Evolutionary conservation across 2,888 invertebrate genomes (phyloP), one percentile per base, ranked within the genome.

Genomic region (Oxyscelio sp.): DNA sequence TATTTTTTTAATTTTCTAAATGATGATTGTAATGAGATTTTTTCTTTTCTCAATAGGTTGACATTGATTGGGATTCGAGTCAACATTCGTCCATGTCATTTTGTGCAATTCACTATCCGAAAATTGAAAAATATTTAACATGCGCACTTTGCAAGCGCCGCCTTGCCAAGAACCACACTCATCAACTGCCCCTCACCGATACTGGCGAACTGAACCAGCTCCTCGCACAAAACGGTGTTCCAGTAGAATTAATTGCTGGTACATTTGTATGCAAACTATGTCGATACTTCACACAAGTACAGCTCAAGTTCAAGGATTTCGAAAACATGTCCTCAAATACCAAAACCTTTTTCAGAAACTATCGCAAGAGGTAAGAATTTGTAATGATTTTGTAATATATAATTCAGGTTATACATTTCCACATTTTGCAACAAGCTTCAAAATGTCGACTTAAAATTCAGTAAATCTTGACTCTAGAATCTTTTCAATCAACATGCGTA

Each of bases 181-280:
- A 97, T 93, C 96, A 96, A 88, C 95, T 94, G 50, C 90, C 97
- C 87, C 96, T 96, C 83, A 95, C 94, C 5, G 95, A 96, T 87
- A 94, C 95, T n/a, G 93, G 92, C 45, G 95, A 95, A 73, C 88
- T 96, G 63, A 96, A 95, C 89, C 90, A 90, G 43, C 89, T 91
- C 3, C 94, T 97, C 11, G 92, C 94, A 11, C 95, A 95, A 40
- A 96, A 96, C 86, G 95, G 96, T 1, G 95, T 98, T 63, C 97
- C 97, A 0, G 96, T 97, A 13, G 95, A 95, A 89, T 95, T 98
- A 89, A 93, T 94, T 1, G 96, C 96, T 88, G 96, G 96, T 80
- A 96, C 97, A 0, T 97, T 97, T 63, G 96, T 98, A 50, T 98
- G 98, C 94, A 98, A 97, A 94, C 94, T 97, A 22, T 98, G 98